Conservation (phyloP, 2,113 vertebrate species). For the Oostethus manadensis region DNA sequence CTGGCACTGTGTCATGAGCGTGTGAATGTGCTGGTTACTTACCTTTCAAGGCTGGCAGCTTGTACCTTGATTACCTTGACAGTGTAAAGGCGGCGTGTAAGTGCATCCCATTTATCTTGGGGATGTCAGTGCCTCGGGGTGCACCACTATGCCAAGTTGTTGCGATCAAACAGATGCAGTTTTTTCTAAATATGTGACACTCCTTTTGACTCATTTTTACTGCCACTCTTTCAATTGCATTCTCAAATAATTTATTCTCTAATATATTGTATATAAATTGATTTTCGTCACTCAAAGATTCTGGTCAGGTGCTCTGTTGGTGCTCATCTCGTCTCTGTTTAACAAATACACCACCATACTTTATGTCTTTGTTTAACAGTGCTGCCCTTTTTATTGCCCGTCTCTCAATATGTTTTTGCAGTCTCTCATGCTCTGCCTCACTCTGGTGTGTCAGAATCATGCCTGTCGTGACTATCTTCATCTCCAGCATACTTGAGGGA, state of each 20-base stretch:
- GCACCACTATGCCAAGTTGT: slow-evolving; percentile 24
- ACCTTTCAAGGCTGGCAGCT: no score
- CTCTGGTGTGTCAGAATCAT: slow-evolving; percentile 33
- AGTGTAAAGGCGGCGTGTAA: slow-evolving; percentile 1
- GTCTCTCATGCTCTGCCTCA: slow-evolving; percentile 11
- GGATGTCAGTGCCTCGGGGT: slow-evolving; percentile 22
- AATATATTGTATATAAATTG: no score
- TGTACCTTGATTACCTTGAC: no score
- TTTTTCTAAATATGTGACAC: slow-evolving; percentile 23
- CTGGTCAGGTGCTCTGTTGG: neutral
- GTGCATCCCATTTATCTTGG: slow-evolving; percentile 15
- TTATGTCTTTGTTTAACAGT: neutral
- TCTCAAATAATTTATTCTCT: no score
- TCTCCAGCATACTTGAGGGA: slow-evolving; percentile 72
- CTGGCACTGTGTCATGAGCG: no score
- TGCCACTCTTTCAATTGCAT: slow-evolving; percentile 12
- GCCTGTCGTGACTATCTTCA: slow-evolving; percentile 69
- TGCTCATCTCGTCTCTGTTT: neutral
- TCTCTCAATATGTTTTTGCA: slow-evolving; percentile 16
- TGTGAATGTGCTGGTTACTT: no score
- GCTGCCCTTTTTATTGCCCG: neutral
- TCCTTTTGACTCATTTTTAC: slow-evolving; percentile 22
- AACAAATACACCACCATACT: neutral
- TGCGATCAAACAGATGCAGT: slow-evolving; percentile 13
- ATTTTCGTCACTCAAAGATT: neutral